Evolutionary conservation across 2,888 invertebrate genomes (phyloP).

Genomic region (Metalampra italica): DNA sequence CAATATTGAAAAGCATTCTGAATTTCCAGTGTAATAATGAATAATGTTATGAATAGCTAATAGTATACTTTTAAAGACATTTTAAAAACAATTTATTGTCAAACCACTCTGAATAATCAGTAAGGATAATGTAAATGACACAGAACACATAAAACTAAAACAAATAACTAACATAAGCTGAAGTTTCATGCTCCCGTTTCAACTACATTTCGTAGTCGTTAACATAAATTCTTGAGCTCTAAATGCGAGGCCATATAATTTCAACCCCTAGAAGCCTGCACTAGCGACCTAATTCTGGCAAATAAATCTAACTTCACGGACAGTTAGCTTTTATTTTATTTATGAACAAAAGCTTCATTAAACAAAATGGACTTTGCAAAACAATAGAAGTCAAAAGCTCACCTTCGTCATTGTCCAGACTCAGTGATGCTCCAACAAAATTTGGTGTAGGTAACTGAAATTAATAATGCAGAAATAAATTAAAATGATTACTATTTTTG

Average conservation of each 20-base stretch:
- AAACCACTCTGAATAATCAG: too few relatives aligned
- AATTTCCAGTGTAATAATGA: not conserved
- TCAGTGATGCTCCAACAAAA: constrained; percentile 8
- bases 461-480: constrained; percentile 14
- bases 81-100: too few relatives aligned
- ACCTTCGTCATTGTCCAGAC: constrained; percentile 7
- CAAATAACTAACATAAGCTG: constrained; percentile 22
- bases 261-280: constrained; percentile 45
- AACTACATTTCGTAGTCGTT: constrained; percentile 38
- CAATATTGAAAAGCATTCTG: not conserved
- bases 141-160: constrained; percentile 6
- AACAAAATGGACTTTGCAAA: constrained; percentile 3
- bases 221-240: constrained; percentile 48
- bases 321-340: constrained; percentile 31
- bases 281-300: constrained; percentile 44
- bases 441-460: constrained; percentile 22
- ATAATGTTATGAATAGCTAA: not conserved
- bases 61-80: not conserved
- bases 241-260: constrained; percentile 38
- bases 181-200: constrained; percentile 28
- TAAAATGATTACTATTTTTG: constrained; percentile 11
- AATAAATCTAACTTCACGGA: constrained; percentile 45
- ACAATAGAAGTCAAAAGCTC: constrained; percentile 10
- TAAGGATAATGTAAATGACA: too few relatives aligned
- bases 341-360: constrained; percentile 16